These are phyloP conservation scores for Gortyna flavago DNA, from an alignment of 2,888 invertebrate species.

Conservation along the genomic window DNA sequence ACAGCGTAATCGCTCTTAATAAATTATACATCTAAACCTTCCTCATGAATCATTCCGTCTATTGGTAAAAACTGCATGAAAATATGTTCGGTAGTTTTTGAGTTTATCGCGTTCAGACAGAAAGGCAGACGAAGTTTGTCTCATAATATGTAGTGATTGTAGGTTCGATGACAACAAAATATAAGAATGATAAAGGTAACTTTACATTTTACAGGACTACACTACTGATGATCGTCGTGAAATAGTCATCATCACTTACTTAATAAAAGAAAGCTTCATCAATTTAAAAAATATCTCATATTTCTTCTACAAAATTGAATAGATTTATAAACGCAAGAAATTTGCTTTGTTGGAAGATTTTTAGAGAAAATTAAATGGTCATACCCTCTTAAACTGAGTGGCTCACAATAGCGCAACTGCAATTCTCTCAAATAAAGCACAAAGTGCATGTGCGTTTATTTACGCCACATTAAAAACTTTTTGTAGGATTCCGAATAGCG, in stretches of 20 bases:
- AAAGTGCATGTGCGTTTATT: slow-evolving; percentile 63
- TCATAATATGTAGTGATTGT: neutral
- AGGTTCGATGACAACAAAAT: neutral
- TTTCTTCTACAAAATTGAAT: slow-evolving; percentile 41
- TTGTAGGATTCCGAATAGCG: slow-evolving; percentile 51
- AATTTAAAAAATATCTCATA: slow-evolving; percentile 1
- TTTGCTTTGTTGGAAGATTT: slow-evolving; percentile 64
- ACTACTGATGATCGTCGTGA: slow-evolving; percentile 1
- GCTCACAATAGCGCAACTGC: slow-evolving; percentile 69
- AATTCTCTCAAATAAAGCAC: slow-evolving; percentile 65
- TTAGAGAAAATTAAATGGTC: slow-evolving; percentile 69
- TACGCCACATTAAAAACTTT: slow-evolving; percentile 58
- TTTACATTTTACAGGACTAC: neutral
- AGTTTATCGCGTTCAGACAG: neutral
- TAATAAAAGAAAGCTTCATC: neutral
- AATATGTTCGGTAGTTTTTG: neutral
- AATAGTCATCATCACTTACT: slow-evolving; percentile 16
- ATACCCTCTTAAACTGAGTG: slow-evolving; percentile 69
- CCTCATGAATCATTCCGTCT: neutral
- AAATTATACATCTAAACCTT: neutral
- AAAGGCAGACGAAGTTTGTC: neutral
- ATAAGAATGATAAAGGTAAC: neutral
- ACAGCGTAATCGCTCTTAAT: too few relatives aligned
- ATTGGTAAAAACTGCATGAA: neutral
- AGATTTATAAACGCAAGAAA: slow-evolving; percentile 59